Evolutionary conservation across 1,140 invertebrate species (phyloP), one percentile per base, ranked within the genome.

Genomic region (Campoletis sonorensis): DNA sequence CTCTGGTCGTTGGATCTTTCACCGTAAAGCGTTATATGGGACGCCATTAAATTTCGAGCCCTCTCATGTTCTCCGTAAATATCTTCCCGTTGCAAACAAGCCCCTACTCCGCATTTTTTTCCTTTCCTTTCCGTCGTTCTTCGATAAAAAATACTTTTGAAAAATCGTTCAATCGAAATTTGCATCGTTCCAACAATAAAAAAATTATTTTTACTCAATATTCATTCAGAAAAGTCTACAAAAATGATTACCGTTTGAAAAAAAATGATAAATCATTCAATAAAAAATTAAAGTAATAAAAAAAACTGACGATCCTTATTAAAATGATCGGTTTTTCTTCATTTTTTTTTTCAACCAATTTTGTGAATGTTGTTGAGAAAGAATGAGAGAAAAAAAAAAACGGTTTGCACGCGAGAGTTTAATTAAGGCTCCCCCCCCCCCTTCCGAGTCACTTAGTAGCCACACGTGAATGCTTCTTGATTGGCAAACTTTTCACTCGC

Each of bases 391-490:
- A 11, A 45, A 11, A 49, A 72, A 72, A 45, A 72, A 72, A 27
- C 1, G 27, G 8, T 67, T 67, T 15, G 61, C 61, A 27, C 73
- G 80, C 67, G 30, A 70, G 67, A 81, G 86, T 84, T 86, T 87
- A 87, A 87, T 87, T 87, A 86, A 87, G 86, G 49, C 72, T 75
- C 67, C 30, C 67, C 26, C 27, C 72, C 58, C 67, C 30, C 67
- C 26, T 13, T n/a, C 81, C 80, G 81, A 84, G 84, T 82, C 86
- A 87, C 86, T 87, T 87, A 87, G 86, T 85, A 83, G 83, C 86
- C 40, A 75, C 27, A 75, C 83, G 85, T 87, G 86, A 87, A 87
- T 87, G 86, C 86, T 82, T 79, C 84, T 86, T 87, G 86, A 87
- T 87, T 87, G 86, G 86, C 86, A 84, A 82, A 86, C 85, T 83